These are phyloP conservation scores for Molossus molossus DNA, from an alignment of 2,797 vertebrate species.

Conservation along the genomic window DNA sequence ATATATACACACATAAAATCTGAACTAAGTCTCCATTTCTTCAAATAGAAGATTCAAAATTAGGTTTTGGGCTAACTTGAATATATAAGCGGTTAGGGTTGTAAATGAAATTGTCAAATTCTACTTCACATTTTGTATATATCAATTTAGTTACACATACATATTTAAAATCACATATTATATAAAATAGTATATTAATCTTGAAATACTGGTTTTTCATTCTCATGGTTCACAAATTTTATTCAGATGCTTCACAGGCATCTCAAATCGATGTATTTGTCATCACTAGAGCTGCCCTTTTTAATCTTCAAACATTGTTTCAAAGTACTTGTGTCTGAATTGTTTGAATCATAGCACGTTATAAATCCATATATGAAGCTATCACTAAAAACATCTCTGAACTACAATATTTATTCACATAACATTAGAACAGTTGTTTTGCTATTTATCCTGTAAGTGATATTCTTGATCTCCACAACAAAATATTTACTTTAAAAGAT, in stretches of 20 bases:
- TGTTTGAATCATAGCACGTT: conserved; percentile 10
- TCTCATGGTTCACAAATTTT: conserved; percentile 31
- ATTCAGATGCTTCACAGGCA: conserved; percentile 29
- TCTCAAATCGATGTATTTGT: conserved; percentile 50
- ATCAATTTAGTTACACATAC: background rate
- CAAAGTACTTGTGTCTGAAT: background rate
- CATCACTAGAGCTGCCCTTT: background rate
- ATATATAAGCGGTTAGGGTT: background rate
- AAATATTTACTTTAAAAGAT: conserved; percentile 42
- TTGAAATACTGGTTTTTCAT: conserved; percentile 44
- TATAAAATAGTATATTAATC: conserved; percentile 26
- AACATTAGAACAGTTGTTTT: background rate
- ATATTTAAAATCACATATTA: conserved; percentile 55
- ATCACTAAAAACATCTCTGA: background rate
- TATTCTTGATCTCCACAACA: conserved; percentile 31
- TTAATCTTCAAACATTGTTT: conserved; percentile 28
- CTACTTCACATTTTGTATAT: background rate
- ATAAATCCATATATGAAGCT: background rate
- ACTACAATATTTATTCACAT: background rate
- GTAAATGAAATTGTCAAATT: conserved; percentile 13
- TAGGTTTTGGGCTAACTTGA: background rate
- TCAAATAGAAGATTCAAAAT: conserved; percentile 50
- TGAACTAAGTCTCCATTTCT: background rate
- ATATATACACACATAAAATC: background rate
- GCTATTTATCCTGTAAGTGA: conserved; percentile 12